A percentile compares a stretch with the other conserved stretches of the same genome.
Evolutionary conservation across 2,113 vertebrate species (phyloP).

Genomic region (Thalassoma bifasciatum): DNA sequence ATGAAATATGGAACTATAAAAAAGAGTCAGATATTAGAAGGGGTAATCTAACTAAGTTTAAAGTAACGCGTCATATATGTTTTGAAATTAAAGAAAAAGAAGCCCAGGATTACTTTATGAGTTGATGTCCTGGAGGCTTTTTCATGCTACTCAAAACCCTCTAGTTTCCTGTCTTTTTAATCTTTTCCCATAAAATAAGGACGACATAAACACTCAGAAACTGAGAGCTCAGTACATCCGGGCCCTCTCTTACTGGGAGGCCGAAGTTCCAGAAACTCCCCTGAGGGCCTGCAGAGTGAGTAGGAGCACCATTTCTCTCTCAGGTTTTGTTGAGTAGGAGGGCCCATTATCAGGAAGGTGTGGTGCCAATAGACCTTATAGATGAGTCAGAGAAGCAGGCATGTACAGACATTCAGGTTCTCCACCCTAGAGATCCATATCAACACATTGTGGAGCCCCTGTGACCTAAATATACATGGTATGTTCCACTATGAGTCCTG

Average conservation of each 20-base stretch:
- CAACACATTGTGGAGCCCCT: constrained; percentile 31
- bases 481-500: neutral
- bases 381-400: constrained; percentile 78
- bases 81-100: no score
- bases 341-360: constrained; percentile 73
- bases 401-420: constrained; percentile 73
- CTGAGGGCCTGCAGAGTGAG: constrained; percentile 62
- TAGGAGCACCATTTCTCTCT: constrained; percentile 72
- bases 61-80: no score
- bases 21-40: neutral
- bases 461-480: constrained; percentile 17
- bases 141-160: neutral
- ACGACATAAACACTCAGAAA: constrained; percentile 21
- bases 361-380: constrained; percentile 74
- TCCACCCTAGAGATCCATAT: constrained; percentile 72
- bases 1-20: constrained; percentile 26
- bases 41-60: no score
- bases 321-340: constrained; percentile 72
- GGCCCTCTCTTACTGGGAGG: constrained; percentile 23
- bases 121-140: neutral
- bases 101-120: no score
- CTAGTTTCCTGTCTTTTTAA: neutral
- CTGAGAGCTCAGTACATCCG: constrained; percentile 18
- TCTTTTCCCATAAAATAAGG: constrained; percentile 25
- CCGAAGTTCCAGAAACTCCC: constrained; percentile 66